These are phyloP conservation scores for Podiceps cristatus DNA, from an alignment of 2,113 vertebrate genomes.

Conservation along the genomic window DNA sequence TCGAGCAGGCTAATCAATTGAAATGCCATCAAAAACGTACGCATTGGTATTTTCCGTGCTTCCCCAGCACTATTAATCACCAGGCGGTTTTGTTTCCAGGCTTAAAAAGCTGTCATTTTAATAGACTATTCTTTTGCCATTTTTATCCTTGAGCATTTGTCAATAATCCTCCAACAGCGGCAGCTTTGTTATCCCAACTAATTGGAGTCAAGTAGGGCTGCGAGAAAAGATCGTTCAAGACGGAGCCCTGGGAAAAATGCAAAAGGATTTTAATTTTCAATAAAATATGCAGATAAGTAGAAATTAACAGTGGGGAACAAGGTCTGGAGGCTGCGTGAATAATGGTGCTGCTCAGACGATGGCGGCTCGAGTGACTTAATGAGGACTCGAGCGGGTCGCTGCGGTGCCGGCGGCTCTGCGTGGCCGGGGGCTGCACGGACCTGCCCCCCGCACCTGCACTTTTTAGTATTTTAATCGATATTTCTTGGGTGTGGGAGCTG, in stretches of 20 bases:
- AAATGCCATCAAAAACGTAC: neutral
- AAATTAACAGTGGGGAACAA: neutral
- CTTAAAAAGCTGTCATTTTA: neutral
- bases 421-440: rapidly evolving
- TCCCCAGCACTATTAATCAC: neutral
- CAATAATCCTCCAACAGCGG: conserved; percentile 41
- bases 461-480: rapidly evolving
- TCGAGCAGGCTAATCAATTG: neutral
- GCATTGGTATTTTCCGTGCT: neutral
- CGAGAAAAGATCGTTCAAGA: neutral
- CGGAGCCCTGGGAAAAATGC: neutral
- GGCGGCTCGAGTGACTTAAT: neutral
- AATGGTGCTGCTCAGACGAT: neutral
- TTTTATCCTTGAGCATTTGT: neutral
- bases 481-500: neutral
- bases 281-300: conserved; percentile 45
- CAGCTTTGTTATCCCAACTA: conserved; percentile 57
- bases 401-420: neutral
- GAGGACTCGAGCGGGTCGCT: neutral
- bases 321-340: neutral
- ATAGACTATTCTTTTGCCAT: neutral
- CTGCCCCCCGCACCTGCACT: neutral
- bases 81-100: neutral
- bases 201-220: conserved; percentile 63
- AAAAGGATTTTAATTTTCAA: conserved; percentile 40